Conservation (phyloP, 2,888 invertebrate genomes). For the Noctuana brunneofusca region DNA sequence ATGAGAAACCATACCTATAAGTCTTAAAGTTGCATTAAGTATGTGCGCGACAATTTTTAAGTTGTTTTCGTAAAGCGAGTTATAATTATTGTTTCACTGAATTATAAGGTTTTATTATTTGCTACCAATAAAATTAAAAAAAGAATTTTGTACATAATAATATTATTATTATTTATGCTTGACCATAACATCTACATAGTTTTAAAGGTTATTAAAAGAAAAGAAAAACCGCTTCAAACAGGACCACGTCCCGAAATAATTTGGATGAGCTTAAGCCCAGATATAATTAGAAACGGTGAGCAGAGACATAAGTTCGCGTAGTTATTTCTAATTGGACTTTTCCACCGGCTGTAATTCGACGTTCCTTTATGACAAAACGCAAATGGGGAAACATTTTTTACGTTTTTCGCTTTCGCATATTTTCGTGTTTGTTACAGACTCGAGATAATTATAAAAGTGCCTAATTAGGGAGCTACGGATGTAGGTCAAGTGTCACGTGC, state of each 20-base stretch:
- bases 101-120: no score
- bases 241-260: constrained; percentile 17
- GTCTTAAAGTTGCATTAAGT: no score
- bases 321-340: constrained; percentile 33
- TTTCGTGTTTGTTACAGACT: constrained; percentile 31
- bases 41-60: no score
- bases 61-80: no score
- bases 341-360: constrained; percentile 31
- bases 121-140: no score
- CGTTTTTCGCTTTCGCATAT: constrained; percentile 28
- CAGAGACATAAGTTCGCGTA: constrained; percentile 30
- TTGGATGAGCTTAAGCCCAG: constrained; percentile 32
- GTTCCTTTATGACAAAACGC: constrained; percentile 28
- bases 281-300: constrained; percentile 34
- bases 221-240: constrained; percentile 4
- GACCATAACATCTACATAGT: no score
- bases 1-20: no score
- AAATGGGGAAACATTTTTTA: constrained; percentile 19
- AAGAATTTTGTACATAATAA: no score
- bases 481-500: constrained; percentile 14
- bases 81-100: no score
- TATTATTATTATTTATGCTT: no score
- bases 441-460: constrained; percentile 24
- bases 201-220: no score
- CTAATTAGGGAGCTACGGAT: constrained; percentile 24